These are phyloP conservation scores for Magallana ariakensis DNA, from an alignment of 1,140 invertebrate species.

Conservation along the genomic window DNA sequence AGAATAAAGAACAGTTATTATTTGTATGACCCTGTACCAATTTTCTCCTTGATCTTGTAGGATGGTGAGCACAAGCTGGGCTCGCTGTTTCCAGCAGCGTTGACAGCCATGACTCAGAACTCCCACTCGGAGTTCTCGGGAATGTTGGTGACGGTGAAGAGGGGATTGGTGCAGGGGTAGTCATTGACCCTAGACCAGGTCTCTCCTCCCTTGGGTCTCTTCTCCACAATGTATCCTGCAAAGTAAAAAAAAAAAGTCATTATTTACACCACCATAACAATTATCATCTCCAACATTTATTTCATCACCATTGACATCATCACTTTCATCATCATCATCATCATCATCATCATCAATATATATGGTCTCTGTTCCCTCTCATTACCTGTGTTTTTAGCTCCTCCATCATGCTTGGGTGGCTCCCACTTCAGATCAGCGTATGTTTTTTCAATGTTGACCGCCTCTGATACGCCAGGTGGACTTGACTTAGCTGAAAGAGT, in stretches of 20 bases:
- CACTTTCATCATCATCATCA: not conserved
- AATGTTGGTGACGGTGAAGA: conserved; percentile 90
- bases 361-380: not conserved
- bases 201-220: conserved; percentile 91
- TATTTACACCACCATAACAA: not conserved
- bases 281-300: not conserved
- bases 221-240: conserved; percentile 93
- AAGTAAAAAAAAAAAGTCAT: not conserved
- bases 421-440: conserved; percentile 93
- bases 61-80: conserved; percentile 83
- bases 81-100: conserved; percentile 96
- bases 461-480: conserved; percentile 87
- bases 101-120: conserved; percentile 96
- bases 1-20: not conserved
- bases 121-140: conserved; percentile 97
- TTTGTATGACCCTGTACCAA: conserved; percentile 45
- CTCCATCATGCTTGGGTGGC: conserved; percentile 93
- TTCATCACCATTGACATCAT: not conserved
- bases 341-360: not conserved
- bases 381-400: conserved; percentile 89
- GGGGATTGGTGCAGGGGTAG: conserved; percentile 84
- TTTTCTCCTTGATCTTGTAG: conserved; percentile 74
- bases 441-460: conserved; percentile 89
- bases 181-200: conserved; percentile 94
- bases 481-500: conserved; percentile 71